Conservation (phyloP, 2,797 vertebrate species). For the Peromyscus eremicus region DNA sequence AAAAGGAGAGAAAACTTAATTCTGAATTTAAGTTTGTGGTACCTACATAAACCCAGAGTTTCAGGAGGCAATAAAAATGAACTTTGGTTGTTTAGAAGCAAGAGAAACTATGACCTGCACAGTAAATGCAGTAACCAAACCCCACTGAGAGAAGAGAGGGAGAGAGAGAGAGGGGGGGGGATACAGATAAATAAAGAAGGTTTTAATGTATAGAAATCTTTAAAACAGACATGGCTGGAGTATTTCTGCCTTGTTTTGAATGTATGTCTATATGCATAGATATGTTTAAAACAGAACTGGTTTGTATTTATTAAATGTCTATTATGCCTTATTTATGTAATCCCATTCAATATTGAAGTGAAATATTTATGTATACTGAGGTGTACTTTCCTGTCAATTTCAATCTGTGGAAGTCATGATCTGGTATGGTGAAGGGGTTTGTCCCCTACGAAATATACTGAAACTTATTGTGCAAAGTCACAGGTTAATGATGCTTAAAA, state of each 20-base stretch:
- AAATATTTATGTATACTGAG: not conserved
- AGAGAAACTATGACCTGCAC: not conserved
- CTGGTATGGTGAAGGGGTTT: no score
- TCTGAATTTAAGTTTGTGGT: not conserved
- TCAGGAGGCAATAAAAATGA: not conserved
- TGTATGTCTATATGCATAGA: not conserved
- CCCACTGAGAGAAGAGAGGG: not conserved
- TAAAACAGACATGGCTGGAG: not conserved
- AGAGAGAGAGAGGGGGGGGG: not conserved
- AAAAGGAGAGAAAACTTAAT: not conserved
- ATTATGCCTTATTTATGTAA: not conserved
- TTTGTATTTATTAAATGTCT: not conserved
- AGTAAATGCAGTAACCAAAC: not conserved
- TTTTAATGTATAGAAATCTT: not conserved
- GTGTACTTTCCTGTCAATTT: not conserved
- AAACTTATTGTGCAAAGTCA: not conserved
- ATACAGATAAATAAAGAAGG: not conserved
- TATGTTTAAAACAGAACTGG: not conserved
- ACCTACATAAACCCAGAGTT: not conserved
- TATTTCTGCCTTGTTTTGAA: not conserved
- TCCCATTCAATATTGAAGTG: not conserved
- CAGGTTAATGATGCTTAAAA: not conserved
- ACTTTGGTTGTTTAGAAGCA: not conserved
- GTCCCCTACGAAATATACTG: not conserved
- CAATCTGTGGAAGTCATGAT: not conserved